Evolutionary conservation across 2,888 invertebrate genomes (phyloP).

Genomic region (Scelioninae gen. 1): DNA sequence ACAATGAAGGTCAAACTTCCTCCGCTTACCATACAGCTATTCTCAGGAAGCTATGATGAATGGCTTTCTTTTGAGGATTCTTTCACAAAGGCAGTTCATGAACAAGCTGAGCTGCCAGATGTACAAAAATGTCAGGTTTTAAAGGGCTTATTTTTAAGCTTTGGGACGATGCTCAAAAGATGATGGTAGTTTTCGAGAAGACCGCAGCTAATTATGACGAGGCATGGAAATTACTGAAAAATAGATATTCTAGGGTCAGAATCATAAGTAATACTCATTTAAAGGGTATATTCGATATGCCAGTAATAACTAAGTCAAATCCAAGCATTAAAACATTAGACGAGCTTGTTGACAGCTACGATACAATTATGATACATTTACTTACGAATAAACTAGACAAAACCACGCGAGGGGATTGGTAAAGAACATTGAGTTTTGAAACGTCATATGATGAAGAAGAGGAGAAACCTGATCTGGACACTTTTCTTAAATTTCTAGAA

Average conservation of each 20-base stretch:
- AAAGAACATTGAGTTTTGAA: background rate
- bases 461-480: background rate
- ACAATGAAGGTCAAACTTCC: too few species aligned
- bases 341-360: background rate
- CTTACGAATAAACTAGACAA: conserved; percentile 6
- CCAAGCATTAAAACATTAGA: background rate
- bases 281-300: conserved; percentile 19
- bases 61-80: conserved; percentile 11
- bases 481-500: background rate
- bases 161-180: background rate
- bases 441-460: background rate
- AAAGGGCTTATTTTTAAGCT: conserved; percentile 8
- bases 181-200: conserved; percentile 6
- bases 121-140: conserved; percentile 6
- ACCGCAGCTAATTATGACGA: conserved; percentile 25
- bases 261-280: conserved; percentile 27
- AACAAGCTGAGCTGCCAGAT: background rate
- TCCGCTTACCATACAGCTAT: background rate
- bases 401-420: background rate
- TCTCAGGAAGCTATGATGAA: background rate
- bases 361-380: background rate
- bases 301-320: conserved; percentile 4
- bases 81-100: background rate
- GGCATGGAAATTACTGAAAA: conserved; percentile 19
- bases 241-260: conserved; percentile 3